A percentile compares a stretch with the other conserved stretches of the same genome.
Conservation (phyloP, 1,140 invertebrate genomes). For the Drosophila lacteicornis region DNA sequence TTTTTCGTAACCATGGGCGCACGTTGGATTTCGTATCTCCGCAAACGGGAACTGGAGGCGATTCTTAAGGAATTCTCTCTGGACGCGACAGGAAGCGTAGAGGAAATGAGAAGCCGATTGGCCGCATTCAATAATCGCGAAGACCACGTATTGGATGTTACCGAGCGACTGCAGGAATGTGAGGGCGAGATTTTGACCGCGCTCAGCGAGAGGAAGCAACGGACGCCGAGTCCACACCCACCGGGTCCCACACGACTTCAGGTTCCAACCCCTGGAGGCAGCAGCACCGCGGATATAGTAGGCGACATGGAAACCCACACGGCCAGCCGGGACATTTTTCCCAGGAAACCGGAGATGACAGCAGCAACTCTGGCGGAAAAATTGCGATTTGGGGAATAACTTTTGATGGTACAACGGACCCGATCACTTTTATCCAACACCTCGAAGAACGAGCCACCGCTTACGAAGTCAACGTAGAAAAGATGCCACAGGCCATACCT, state of each 20-base stretch:
- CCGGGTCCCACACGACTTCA: neutral
- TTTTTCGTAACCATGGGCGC: neutral
- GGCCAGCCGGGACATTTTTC: neutral
- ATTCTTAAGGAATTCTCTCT: neutral
- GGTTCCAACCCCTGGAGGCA: neutral
- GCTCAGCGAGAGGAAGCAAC: neutral
- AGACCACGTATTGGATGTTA: neutral
- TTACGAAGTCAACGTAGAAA: neutral
- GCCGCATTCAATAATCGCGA: neutral
- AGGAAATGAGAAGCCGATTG: neutral
- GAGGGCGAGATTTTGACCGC: neutral
- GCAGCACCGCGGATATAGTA: neutral
- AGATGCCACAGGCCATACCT: no score
- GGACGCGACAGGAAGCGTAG: slow-evolving; percentile 3
- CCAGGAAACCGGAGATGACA: neutral
- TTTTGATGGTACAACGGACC: no score
- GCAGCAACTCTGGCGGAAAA: neutral
- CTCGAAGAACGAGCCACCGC: neutral
- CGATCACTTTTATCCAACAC: neutral
- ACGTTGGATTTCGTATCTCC: slow-evolving; percentile 3
- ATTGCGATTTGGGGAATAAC: neutral
- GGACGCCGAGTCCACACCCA: neutral
- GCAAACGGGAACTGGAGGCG: neutral
- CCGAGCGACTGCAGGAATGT: neutral
- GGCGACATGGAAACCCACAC: neutral